Evolutionary conservation across 2,797 vertebrate genomes (phyloP).

Genomic region (Takifugu rubripes): DNA sequence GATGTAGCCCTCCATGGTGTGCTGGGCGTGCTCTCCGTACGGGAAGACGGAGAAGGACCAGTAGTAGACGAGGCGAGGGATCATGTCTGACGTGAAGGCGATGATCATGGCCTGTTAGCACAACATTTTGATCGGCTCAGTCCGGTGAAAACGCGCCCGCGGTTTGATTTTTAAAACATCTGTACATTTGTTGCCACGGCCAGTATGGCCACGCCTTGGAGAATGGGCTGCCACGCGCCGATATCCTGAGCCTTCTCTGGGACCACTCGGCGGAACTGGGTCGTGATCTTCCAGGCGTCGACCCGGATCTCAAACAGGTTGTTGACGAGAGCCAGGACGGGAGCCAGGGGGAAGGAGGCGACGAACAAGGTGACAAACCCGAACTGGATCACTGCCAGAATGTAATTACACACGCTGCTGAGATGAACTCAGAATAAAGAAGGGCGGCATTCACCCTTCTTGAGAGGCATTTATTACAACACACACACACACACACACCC

Average conservation of each 20-base stretch:
- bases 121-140: neutral
- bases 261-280: conserved; percentile 85
- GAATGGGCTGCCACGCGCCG: conserved; percentile 93
- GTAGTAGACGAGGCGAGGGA: conserved; percentile 93
- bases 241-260: conserved; percentile 90
- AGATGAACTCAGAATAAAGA: neutral
- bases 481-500: no score
- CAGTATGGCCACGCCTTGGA: conserved; percentile 87
- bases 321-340: conserved; percentile 89
- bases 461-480: no score
- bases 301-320: conserved; percentile 90
- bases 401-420: neutral
- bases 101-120: conserved; percentile 88
- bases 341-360: conserved; percentile 93
- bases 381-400: conserved; percentile 88
- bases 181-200: conserved; percentile 91
- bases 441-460: no score
- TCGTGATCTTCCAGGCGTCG: conserved; percentile 92
- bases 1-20: conserved; percentile 91
- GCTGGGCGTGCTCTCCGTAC: conserved; percentile 66
- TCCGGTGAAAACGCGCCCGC: no score
- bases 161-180: neutral
- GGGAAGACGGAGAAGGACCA: conserved; percentile 91
- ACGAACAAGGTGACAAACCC: conserved; percentile 95
- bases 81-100: conserved; percentile 95